Conservation (phyloP, 2,888 invertebrate genomes). For the Metopia argyrocephala region DNA sequence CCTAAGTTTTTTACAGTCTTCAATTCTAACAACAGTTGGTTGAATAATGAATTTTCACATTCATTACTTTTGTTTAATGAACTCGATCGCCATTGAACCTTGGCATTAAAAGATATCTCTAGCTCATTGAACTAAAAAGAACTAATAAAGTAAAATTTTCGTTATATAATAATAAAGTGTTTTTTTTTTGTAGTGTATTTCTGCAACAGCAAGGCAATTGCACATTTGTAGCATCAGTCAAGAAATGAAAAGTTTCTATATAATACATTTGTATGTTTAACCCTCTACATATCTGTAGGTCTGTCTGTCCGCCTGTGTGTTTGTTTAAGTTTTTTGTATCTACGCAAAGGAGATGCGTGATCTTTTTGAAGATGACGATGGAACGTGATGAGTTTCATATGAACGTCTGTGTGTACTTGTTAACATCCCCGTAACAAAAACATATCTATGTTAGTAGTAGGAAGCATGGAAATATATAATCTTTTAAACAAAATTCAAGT, state of each 20-base stretch:
- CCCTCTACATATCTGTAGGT: constrained; percentile 31
- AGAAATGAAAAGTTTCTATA: constrained; percentile 21
- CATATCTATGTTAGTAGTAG: not conserved
- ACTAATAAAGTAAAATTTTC: too few species aligned
- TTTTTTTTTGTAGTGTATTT: too few species aligned
- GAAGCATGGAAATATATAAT: constrained; percentile 36
- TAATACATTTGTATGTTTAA: constrained; percentile 4
- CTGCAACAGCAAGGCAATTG: too few species aligned
- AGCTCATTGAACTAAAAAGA: too few species aligned
- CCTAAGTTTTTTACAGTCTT: too few species aligned
- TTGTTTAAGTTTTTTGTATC: not conserved
- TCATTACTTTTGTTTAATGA: too few species aligned
- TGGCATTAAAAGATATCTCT: too few species aligned
- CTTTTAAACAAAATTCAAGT: constrained; percentile 43
- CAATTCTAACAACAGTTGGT: too few species aligned
- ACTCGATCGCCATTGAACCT: too few species aligned
- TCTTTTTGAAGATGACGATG: constrained; percentile 59
- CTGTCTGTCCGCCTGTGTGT: not conserved
- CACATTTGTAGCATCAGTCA: constrained; percentile 21
- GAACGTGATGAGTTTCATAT: constrained; percentile 59
- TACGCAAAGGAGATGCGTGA: constrained; percentile 46
- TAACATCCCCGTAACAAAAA: constrained; percentile 7
- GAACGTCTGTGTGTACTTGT: constrained; percentile 38
- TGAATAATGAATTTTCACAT: too few species aligned
- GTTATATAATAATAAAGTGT: too few species aligned